A percentile compares a stretch with the other conserved stretches of the same genome.
phyloP scores from a whole-genome alignment of 2,797 vertebrate species.

The Erithacus rubecula region DNA sequence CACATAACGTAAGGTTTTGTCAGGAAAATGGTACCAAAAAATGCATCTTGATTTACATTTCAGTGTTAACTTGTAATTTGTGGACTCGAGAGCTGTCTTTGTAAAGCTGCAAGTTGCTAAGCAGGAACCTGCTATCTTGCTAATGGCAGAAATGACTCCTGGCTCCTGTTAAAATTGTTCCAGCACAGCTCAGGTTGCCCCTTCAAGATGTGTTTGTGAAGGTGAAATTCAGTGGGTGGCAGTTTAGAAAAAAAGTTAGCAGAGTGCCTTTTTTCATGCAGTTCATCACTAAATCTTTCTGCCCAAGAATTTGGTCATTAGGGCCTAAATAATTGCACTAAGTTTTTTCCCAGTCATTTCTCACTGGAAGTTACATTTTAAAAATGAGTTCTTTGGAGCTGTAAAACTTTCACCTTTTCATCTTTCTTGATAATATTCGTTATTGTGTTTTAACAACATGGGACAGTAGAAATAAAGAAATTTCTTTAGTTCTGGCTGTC shows the following conservation, averaged over 20 bases:
- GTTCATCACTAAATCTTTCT: not conserved
- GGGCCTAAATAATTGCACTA: not conserved
- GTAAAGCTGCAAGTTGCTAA: not conserved
- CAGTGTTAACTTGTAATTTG: not conserved
- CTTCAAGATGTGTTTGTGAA: not conserved
- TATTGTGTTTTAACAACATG: constrained; percentile 56
- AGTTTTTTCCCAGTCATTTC: not conserved
- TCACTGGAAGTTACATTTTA: constrained; percentile 3
- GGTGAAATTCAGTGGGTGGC: not conserved
- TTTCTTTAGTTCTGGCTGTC: not conserved
- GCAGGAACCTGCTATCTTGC: not conserved
- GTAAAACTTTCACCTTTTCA: not conserved
- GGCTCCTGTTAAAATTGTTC: not conserved
- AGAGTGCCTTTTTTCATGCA: not conserved
- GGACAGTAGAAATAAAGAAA: constrained; percentile 41
- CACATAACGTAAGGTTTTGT: not conserved
- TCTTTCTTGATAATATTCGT: constrained; percentile 53
- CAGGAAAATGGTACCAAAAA: constrained; percentile 10
- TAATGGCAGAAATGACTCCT: not conserved
- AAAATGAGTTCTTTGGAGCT: not conserved
- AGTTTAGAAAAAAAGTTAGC: not conserved
- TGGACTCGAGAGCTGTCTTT: not conserved
- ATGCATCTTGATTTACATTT: not conserved
- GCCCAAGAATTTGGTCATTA: not conserved
- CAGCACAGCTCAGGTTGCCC: not conserved